phyloP scores from a whole-genome alignment of 2,888 invertebrate species.

The Balanococcus diminutus region DNA sequence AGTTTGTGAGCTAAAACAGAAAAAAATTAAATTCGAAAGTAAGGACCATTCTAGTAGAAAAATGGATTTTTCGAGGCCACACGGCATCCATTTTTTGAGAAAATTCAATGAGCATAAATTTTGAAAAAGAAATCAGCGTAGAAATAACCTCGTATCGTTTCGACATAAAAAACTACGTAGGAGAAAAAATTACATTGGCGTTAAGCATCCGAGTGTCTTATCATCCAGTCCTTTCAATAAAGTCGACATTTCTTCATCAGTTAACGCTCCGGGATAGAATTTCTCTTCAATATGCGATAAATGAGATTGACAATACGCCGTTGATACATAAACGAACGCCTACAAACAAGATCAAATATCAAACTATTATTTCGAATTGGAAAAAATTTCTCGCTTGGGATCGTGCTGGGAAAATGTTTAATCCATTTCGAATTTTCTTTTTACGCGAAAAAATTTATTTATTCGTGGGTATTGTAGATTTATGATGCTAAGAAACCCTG shows the following conservation, averaged over 20 bases:
- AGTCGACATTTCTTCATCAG: conserved; percentile 37
- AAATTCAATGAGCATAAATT: not conserved
- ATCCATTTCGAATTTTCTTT: not conserved
- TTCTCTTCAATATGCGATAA: conserved; percentile 40
- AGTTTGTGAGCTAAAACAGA: too few species aligned
- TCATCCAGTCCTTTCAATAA: conserved; percentile 39
- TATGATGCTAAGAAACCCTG: too few species aligned
- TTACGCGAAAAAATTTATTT: too few species aligned
- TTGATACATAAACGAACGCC: conserved; percentile 52
- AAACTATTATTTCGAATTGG: not conserved
- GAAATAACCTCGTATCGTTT: not conserved
- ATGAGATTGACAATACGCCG: conserved; percentile 45
- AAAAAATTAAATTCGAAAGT: too few species aligned
- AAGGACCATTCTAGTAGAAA: too few species aligned
- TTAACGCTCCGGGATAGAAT: conserved; percentile 25
- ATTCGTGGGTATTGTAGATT: too few species aligned
- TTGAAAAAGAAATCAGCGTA: not conserved
- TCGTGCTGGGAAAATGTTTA: not conserved
- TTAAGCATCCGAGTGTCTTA: conserved; percentile 33
- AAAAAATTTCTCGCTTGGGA: not conserved
- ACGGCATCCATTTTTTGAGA: too few species aligned
- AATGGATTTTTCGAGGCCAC: too few species aligned
- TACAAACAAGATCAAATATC: conserved; percentile 7
- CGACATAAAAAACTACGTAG: not conserved
- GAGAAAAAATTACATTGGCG: conserved; percentile 12